Evolutionary conservation across 1,140 invertebrate species (phyloP).

Genomic region (Orussus abietinus): DNA sequence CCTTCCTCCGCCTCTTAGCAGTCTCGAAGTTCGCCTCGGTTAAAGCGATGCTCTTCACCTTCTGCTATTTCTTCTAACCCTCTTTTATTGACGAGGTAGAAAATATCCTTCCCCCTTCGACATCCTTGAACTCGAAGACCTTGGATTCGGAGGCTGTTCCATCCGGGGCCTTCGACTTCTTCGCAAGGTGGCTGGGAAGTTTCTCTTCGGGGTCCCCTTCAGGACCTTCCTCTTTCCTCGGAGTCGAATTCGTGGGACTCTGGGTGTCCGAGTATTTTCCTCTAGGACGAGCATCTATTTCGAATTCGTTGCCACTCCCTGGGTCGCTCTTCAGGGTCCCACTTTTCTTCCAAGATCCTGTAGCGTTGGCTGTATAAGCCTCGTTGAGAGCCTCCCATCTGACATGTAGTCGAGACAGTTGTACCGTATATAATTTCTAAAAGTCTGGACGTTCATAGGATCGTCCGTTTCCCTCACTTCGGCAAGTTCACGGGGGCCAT

Average conservation of each 20-base stretch:
- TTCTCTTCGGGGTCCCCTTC: not conserved
- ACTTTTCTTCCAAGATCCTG: not conserved
- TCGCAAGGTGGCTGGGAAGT: not conserved
- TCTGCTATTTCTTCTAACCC: constrained; percentile 16
- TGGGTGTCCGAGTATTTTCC: no score
- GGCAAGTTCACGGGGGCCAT: no score
- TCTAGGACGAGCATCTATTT: no score
- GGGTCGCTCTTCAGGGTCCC: not conserved
- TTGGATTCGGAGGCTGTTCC: no score
- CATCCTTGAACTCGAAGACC: constrained; percentile 11
- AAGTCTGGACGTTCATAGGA: no score
- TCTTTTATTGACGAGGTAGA: no score
- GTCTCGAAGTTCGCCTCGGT: constrained; percentile 28
- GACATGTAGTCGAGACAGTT: no score
- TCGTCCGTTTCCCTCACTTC: no score
- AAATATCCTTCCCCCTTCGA: no score
- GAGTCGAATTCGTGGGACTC: no score
- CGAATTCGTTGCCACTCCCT: no score
- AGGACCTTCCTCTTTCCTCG: constrained; percentile 1
- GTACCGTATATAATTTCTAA: no score
- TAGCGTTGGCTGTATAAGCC: constrained; percentile 1
- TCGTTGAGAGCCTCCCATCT: not conserved
- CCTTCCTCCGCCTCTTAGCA: constrained; percentile 9
- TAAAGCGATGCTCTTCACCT: constrained; percentile 25
- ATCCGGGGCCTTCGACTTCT: not conserved